These are phyloP conservation scores for Aphis craccivora DNA, from an alignment of 1,140 invertebrate species.

Conservation along the genomic window DNA sequence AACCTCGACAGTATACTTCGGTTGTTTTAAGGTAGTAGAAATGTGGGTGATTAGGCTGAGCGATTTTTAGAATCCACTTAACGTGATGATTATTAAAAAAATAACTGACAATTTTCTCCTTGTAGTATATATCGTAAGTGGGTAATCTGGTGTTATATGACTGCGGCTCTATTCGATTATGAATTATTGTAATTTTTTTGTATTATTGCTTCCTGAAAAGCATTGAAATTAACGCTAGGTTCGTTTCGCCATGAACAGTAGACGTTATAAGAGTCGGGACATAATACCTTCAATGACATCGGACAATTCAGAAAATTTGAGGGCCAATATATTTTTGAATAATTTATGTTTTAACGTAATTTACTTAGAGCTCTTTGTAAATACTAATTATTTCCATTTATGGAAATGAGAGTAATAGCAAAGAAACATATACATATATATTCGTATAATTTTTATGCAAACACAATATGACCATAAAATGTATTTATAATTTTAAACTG, in stretches of 20 bases:
- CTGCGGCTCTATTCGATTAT: not conserved
- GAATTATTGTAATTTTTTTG: not conserved
- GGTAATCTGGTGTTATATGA: not conserved
- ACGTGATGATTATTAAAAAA: not conserved
- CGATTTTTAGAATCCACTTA: not conserved
- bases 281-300: not conserved
- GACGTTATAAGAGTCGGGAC: not conserved
- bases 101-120: not conserved
- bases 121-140: not conserved
- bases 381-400: constrained; percentile 12
- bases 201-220: not conserved
- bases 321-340: not conserved
- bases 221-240: not conserved
- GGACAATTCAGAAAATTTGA: not conserved
- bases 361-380: not conserved
- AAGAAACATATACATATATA: not conserved
- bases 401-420: constrained; percentile 10
- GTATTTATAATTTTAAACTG: not conserved
- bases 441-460: not conserved
- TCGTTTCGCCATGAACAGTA: not conserved
- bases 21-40: not conserved
- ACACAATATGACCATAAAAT: not conserved
- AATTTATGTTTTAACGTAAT: not conserved
- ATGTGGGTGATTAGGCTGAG: not conserved
- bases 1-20: not conserved